A percentile compares a stretch with the other conserved stretches of the same genome.
These are phyloP conservation scores for Drosophila atroscutellata DNA, from an alignment of 2,888 invertebrate species.

Conservation along the genomic window DNA sequence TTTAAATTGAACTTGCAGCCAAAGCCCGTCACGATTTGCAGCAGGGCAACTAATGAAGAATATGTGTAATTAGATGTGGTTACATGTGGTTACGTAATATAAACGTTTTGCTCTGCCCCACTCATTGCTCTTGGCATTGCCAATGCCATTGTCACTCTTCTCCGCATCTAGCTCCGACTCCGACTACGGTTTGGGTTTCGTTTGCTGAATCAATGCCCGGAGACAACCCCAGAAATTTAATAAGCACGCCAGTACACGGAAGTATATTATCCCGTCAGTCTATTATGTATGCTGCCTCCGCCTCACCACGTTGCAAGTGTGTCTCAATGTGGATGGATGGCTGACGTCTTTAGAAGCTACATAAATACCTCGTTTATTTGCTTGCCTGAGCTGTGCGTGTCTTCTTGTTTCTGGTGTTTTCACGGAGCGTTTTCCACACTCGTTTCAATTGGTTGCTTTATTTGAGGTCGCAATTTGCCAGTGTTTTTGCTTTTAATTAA, in stretches of 20 bases:
- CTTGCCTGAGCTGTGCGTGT: constrained; percentile 51
- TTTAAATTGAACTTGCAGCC: constrained; percentile 10
- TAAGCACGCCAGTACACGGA: constrained; percentile 80
- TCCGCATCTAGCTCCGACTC: neutral
- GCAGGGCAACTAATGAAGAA: constrained; percentile 69
- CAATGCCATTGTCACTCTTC: constrained; percentile 47
- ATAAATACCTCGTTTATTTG: constrained; percentile 78
- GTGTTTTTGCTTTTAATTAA: constrained; percentile 76
- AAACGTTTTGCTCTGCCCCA: constrained; percentile 24
- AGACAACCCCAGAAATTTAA: constrained; percentile 79
- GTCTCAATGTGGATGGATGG: constrained; percentile 9
- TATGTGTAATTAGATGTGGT: constrained; percentile 76
- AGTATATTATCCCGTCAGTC: constrained; percentile 77
- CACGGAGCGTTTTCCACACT: constrained; percentile 59
- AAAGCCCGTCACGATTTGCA: constrained; percentile 61
- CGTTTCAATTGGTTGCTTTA: constrained; percentile 77
- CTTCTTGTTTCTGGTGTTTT: constrained; percentile 44
- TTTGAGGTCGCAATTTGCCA: constrained; percentile 71
- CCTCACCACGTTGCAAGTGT: neutral
- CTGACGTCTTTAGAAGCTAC: constrained; percentile 62
- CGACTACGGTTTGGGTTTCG: neutral
- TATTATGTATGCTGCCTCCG: constrained; percentile 65
- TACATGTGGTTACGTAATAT: constrained; percentile 75
- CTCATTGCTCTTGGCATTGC: constrained; percentile 46
- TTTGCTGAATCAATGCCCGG: constrained; percentile 66